Conservation (phyloP, 2,888 invertebrate species). For the Drosophila nr. fundita region DNA sequence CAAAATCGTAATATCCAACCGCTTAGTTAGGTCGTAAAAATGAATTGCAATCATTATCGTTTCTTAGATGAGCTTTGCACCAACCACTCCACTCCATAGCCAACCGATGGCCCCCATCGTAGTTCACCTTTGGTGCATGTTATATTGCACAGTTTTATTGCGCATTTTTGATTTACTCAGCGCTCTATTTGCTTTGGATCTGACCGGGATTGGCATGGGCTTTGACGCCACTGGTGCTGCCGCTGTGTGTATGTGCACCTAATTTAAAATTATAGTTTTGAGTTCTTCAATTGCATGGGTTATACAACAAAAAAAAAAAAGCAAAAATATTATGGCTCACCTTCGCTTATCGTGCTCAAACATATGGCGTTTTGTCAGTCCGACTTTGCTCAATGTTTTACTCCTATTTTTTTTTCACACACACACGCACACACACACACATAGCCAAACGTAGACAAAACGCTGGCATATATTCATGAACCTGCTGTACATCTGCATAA, state of each 20-base stretch:
- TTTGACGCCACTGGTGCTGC: constrained; percentile 18
- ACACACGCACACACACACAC: background rate
- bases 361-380: constrained; percentile 77
- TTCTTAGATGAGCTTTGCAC: constrained; percentile 70
- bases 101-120: background rate
- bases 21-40: constrained; percentile 72
- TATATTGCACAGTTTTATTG: constrained; percentile 68
- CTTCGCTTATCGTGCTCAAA: constrained; percentile 67
- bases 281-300: constrained; percentile 43
- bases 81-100: background rate
- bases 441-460: constrained; percentile 61
- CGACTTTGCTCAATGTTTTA: constrained; percentile 50
- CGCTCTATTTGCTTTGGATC: constrained; percentile 38
- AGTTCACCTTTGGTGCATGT: constrained; percentile 49
- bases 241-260: constrained; percentile 33
- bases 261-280: constrained; percentile 74
- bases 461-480: constrained; percentile 76
- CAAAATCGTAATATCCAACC: constrained; percentile 64
- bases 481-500: constrained; percentile 79
- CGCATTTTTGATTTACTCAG: constrained; percentile 73
- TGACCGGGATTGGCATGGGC: constrained; percentile 20
- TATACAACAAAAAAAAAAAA: background rate
- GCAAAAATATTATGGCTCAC: constrained; percentile 10
- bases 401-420: constrained; percentile 9
- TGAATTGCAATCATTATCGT: constrained; percentile 81